Percentiles rank a stretch among this genome's conserved stretches.
Evolutionary conservation across 2,888 invertebrate genomes (phyloP).

Genomic region (Seladonia tumulorum): DNA sequence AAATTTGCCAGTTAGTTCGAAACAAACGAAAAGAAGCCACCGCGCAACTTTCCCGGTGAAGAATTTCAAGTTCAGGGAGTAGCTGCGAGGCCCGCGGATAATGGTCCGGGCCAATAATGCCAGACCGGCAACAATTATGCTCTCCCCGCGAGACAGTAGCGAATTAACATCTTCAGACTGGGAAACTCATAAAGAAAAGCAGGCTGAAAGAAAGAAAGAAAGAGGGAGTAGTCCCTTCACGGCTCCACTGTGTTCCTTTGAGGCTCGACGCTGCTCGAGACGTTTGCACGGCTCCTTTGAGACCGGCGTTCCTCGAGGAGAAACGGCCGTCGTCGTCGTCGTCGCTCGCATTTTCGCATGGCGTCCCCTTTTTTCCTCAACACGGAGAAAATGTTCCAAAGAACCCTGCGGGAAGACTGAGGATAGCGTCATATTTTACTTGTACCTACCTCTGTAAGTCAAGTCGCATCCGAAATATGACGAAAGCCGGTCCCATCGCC

Average conservation of each 20-base stretch:
- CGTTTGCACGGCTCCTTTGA: conserved; percentile 10
- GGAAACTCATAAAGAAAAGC: conserved; percentile 11
- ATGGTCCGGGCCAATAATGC: neutral
- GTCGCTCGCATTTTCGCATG: neutral
- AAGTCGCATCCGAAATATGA: no score
- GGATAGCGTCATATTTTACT: no score
- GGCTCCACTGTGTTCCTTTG: conserved; percentile 36
- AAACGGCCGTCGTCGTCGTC: neutral
- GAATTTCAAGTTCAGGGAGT: neutral
- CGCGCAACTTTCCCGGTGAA: neutral
- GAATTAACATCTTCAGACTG: conserved; percentile 48
- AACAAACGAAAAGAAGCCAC: neutral
- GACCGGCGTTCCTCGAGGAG: conserved; percentile 1
- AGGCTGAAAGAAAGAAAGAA: conserved; percentile 21
- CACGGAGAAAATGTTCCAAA: neutral
- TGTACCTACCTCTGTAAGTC: no score
- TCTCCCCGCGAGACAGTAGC: neutral
- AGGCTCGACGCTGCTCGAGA: conserved; percentile 15
- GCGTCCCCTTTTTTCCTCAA: neutral
- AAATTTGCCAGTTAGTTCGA: neutral
- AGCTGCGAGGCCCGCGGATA: neutral
- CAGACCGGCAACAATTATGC: conserved; percentile 37
- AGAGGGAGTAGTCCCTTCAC: neutral
- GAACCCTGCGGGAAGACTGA: neutral
- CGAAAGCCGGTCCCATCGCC: no score